These are phyloP conservation scores for Cyprinus carpio DNA, from an alignment of 2,113 vertebrate genomes.

Conservation along the genomic window DNA sequence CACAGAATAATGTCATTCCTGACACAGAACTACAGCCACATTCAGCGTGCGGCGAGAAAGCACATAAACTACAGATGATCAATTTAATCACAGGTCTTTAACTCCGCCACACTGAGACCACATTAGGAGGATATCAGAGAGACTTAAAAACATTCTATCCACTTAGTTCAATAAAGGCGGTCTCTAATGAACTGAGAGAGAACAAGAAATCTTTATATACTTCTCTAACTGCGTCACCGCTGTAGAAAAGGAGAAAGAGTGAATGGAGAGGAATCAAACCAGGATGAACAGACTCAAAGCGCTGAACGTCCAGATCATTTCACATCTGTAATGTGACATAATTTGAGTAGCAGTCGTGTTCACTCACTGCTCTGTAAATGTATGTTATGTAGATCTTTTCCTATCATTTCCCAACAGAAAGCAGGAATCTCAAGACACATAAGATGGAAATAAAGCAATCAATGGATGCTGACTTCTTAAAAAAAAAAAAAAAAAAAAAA, in stretches of 20 bases:
- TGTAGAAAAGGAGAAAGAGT: not conserved
- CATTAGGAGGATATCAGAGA: slow-evolving; percentile 52
- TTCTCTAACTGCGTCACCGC: not conserved
- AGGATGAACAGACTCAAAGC: not conserved
- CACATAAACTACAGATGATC: slow-evolving; percentile 59
- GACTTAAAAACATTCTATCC: slow-evolving; percentile 14
- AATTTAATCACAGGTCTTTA: slow-evolving; percentile 54
- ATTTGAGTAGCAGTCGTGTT: not conserved
- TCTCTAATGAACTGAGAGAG: slow-evolving; percentile 16
- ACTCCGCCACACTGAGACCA: slow-evolving; percentile 41
- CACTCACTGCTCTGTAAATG: not conserved
- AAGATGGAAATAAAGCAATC: not conserved
- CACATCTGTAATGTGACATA: not conserved
- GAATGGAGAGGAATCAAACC: slow-evolving; percentile 1
- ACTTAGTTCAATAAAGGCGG: slow-evolving; percentile 40
- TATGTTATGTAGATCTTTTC: not conserved
- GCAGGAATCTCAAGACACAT: not conserved
- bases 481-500: no score
- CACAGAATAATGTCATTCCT: slow-evolving; percentile 32
- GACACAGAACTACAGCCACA: not conserved
- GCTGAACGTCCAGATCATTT: not conserved
- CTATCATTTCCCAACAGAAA: not conserved
- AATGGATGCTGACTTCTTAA: not conserved
- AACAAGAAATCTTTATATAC: not conserved
- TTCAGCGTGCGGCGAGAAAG: not conserved